A percentile compares a stretch with the other conserved stretches of the same genome.
These are phyloP conservation scores for Cantharis lateralis DNA, from an alignment of 2,888 invertebrate species.

Conservation along the genomic window DNA sequence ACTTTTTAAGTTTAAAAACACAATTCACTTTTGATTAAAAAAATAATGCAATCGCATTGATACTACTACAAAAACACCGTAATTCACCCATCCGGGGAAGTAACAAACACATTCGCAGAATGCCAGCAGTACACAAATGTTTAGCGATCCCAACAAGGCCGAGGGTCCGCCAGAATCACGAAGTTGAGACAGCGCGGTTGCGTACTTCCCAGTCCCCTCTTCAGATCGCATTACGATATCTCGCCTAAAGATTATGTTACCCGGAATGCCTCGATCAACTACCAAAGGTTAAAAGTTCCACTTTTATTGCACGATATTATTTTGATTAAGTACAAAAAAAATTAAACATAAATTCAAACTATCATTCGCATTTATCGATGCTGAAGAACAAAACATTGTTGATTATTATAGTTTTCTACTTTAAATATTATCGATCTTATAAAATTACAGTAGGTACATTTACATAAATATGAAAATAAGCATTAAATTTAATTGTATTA, in stretches of 20 bases:
- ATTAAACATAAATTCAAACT: neutral
- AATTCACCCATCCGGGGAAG: conserved; percentile 7
- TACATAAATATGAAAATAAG: neutral
- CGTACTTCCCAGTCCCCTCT: conserved; percentile 34
- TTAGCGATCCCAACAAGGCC: conserved; percentile 30
- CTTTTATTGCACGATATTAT: neutral
- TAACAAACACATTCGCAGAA: conserved; percentile 22
- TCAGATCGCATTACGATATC: conserved; percentile 28
- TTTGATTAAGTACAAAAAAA: neutral
- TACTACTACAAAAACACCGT: conserved; percentile 10
- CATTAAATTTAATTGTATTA: neutral
- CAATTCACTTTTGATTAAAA: neutral
- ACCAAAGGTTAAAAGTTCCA: conserved; percentile 2
- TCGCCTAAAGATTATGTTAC: conserved; percentile 37
- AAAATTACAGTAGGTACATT: neutral
- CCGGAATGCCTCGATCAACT: conserved; percentile 29
- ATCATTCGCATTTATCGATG: neutral
- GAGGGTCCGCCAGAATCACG: conserved; percentile 31
- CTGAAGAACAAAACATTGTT: neutral
- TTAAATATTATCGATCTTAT: neutral
- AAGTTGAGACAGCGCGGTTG: conserved; percentile 41
- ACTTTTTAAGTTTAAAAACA: neutral
- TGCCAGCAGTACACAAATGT: conserved; percentile 32
- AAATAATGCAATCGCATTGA: neutral
- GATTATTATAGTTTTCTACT: neutral